phyloP scores from a whole-genome alignment of 2,113 vertebrate species.

The Naja naja region DNA sequence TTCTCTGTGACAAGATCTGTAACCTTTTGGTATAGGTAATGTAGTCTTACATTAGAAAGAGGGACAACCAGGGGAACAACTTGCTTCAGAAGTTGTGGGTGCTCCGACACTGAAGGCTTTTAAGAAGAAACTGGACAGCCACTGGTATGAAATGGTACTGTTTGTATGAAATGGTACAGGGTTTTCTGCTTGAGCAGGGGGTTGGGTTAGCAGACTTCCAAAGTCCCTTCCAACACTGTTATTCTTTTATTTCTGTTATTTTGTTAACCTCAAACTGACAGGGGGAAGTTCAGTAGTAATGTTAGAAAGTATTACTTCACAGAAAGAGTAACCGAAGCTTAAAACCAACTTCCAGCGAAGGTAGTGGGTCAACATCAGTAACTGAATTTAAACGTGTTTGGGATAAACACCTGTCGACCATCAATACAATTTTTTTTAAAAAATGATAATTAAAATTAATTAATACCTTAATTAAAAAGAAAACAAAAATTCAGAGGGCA shows the following conservation, averaged over 20 bases:
- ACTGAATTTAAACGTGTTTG: background rate
- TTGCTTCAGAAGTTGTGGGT: background rate
- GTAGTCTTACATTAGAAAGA: too few relatives aligned
- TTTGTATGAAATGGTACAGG: too few relatives aligned
- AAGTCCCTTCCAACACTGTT: background rate
- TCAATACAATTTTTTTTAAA: too few relatives aligned
- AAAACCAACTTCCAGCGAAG: background rate
- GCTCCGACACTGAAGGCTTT: background rate
- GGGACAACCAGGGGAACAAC: too few relatives aligned
- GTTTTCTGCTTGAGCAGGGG: background rate
- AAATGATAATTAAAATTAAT: background rate
- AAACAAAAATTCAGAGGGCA: background rate
- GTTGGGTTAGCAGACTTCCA: background rate
- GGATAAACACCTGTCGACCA: too few relatives aligned
- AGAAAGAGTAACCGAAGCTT: background rate
- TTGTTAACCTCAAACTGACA: background rate
- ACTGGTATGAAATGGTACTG: background rate
- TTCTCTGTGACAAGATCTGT: too few relatives aligned
- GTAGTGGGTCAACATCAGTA: background rate
- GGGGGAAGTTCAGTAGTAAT: background rate
- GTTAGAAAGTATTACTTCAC: background rate
- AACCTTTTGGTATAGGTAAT: too few relatives aligned
- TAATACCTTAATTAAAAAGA: background rate
- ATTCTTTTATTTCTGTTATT: background rate
- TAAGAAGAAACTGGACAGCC: background rate